Conservation (phyloP, 2,113 vertebrate species). For the Pyxicephalus adspersus region DNA sequence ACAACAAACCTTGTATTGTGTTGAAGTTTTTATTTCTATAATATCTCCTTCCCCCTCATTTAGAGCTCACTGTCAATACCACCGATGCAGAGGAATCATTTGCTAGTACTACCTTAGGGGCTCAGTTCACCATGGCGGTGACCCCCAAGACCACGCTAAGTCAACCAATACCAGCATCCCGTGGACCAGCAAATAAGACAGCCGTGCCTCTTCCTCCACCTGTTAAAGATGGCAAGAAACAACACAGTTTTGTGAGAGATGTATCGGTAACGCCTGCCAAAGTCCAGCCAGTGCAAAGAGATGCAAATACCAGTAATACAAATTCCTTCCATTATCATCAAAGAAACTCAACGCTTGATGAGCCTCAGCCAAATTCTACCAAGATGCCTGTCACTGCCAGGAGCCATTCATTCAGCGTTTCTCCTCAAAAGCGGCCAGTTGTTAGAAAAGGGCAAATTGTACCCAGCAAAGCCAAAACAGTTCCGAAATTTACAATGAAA, state of each 20-base stretch:
- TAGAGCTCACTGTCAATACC: constrained; percentile 32
- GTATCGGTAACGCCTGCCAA: neutral
- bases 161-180: neutral
- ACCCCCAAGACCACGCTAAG: neutral
- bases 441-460: neutral
- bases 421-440: neutral
- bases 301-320: neutral
- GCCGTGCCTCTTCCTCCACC: neutral
- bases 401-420: constrained; percentile 12
- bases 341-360: neutral
- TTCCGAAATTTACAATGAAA: constrained; percentile 4
- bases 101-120: neutral
- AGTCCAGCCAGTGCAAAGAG: neutral
- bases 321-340: neutral
- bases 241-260: neutral
- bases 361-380: neutral
- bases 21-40: neutral
- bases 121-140: constrained; percentile 2
- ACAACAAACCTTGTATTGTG: neutral
- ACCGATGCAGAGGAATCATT: constrained; percentile 32
- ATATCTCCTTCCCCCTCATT: neutral
- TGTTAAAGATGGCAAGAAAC: neutral
- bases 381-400: constrained; percentile 19
- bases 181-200: neutral
- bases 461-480: constrained; percentile 12